phyloP scores from a whole-genome alignment of 2,888 invertebrate genomes.

The Tiliacea citrago region DNA sequence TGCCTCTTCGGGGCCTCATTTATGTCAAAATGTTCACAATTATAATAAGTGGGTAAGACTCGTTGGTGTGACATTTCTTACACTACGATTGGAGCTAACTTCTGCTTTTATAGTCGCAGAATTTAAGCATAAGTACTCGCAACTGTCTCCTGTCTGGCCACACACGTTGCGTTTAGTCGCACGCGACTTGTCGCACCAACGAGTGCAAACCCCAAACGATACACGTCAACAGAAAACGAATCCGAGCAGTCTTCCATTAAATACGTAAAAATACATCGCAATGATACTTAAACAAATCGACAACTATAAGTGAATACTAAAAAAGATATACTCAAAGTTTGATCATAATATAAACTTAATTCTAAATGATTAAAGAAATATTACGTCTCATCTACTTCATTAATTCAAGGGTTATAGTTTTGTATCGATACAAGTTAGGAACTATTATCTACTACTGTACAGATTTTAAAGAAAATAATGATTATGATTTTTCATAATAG shows the following conservation, averaged over 20 bases:
- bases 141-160: not conserved
- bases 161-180: conserved; percentile 18
- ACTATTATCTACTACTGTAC: conserved; percentile 88
- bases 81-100: conserved; percentile 14
- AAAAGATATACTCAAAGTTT: conserved; percentile 80
- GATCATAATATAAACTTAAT: conserved; percentile 80
- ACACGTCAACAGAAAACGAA: conserved; percentile 79
- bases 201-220: conserved; percentile 51
- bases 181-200: conserved; percentile 36
- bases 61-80: conserved; percentile 23
- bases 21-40: conserved; percentile 65
- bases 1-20: conserved; percentile 85
- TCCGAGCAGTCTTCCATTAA: conserved; percentile 88
- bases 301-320: conserved; percentile 75
- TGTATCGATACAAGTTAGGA: conserved; percentile 89
- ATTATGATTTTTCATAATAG: conserved; percentile 78
- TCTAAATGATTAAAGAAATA: conserved; percentile 79
- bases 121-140: conserved; percentile 33
- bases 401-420: conserved; percentile 87
- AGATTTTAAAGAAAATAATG: conserved; percentile 82
- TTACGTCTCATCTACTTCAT: conserved; percentile 81
- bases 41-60: conserved; percentile 26
- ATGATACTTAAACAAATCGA: conserved; percentile 77
- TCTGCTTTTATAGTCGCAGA: not conserved
- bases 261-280: conserved; percentile 79